Base-by-base conservation (phyloP, 2,113 vertebrate species). In the Haemorhous mexicanus region DNA sequence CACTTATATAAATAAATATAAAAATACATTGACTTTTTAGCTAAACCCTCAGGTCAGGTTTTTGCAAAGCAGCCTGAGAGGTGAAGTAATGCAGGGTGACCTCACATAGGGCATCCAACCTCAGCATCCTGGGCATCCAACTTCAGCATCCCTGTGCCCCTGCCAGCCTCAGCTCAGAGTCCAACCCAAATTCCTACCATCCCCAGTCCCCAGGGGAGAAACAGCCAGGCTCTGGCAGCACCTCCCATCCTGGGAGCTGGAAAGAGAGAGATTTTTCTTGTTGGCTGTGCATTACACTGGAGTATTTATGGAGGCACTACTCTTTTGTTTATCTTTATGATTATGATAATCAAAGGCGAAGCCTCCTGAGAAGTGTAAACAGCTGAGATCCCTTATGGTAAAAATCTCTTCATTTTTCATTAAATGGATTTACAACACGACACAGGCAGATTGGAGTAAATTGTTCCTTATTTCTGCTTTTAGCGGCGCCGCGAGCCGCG, bases 281-380 rank as follows among this genome's bases (percentile, higher is more conserved):
- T 30, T 73, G 74, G 61, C 52, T 41, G 49, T 16, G 81, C 67
- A 32, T 75, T 74, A 84, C 4, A 7, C 44, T 1, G 10, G 62
- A 84, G 89, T 94, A 95, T 94, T 89, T 95, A 92, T 75, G 89
- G 84, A 97, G 58, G 53, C 50, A 67, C 81, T 63, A 91, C 91
- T 87, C 94, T 95, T 96, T 91, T 87, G 95, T 96, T 95, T 96
- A 91, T 94, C 96, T 94, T 96, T 92, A 92, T 79, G 89, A 95
- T 94, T 84, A 93, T 79, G 89, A 94, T 95, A 95, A 95, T 94
- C 93, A 78, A 92, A 95, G 93, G 80, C 21, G 12, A 96, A 95
- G 59, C 81, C 66, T 81, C 84, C 91, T 49, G 87, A 95, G 96
- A 94, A 91, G 89, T 43, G 86, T 83, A 90, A 95, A 94, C 94